phyloP scores from a whole-genome alignment of 2,113 vertebrate species.

The Aleadryas rufinucha region DNA sequence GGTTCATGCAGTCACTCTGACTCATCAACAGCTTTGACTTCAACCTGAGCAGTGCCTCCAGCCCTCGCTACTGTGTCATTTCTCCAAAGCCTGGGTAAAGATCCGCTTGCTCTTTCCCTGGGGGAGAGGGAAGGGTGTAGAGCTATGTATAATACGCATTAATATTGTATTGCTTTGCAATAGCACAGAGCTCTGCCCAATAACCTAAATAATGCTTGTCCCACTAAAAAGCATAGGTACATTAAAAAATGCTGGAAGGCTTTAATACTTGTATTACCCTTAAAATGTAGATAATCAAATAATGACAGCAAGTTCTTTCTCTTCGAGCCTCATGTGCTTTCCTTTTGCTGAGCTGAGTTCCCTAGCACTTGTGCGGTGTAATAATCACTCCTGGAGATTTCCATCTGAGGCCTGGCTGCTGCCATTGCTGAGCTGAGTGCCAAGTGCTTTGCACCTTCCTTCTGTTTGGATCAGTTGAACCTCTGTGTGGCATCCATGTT shows the following conservation, averaged over 20 bases:
- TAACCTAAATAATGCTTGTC: not conserved
- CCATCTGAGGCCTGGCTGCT: not conserved
- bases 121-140: not conserved
- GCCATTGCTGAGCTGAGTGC: not conserved
- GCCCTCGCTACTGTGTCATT: not conserved
- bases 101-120: not conserved
- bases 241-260: not conserved
- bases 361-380: not conserved
- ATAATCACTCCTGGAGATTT: not conserved
- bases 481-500: not conserved
- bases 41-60: not conserved
- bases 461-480: not conserved
- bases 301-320: not conserved
- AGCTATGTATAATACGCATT: not conserved
- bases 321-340: not conserved
- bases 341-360: not conserved
- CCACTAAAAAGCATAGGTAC: not conserved
- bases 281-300: not conserved
- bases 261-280: not conserved
- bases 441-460: not conserved
- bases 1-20: not conserved
- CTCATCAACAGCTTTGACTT: not conserved
- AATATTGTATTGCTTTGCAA: not conserved
- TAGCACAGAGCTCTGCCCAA: not conserved
- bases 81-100: not conserved